Evolutionary conservation across 1,140 invertebrate species (phyloP).

Genomic region (Tyrophagus putrescentiae): DNA sequence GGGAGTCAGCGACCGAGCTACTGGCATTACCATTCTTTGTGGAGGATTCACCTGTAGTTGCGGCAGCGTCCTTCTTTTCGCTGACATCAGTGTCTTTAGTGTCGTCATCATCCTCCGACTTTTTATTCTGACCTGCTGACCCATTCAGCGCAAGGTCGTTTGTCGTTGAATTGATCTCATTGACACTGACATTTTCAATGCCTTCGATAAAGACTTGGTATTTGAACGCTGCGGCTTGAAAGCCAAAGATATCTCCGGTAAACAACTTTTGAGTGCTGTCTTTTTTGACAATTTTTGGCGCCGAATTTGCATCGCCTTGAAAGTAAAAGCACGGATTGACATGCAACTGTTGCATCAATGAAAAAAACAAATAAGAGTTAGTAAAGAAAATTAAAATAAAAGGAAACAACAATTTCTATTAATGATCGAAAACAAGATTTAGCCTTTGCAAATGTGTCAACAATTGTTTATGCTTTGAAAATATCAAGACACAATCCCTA

Average conservation of each 20-base stretch:
- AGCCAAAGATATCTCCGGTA: constrained; percentile 28
- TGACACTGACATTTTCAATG: background rate
- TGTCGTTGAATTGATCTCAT: background rate
- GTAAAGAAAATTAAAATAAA: background rate
- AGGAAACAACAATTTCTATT: background rate
- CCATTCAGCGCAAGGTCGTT: background rate
- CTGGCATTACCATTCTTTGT: background rate
- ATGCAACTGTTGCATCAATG: constrained; percentile 22
- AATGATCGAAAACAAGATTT: background rate
- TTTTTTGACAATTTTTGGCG: constrained; percentile 27
- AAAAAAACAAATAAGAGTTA: constrained; percentile 11
- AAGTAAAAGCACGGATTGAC: constrained; percentile 29
- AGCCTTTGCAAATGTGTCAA: background rate
- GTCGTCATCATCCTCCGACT: constrained; percentile 16
- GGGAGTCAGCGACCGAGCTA: background rate
- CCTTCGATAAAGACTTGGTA: constrained; percentile 25
- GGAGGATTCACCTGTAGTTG: background rate
- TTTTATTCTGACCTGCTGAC: background rate
- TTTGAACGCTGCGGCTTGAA: constrained; percentile 26
- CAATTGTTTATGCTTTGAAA: background rate
- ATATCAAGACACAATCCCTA: background rate
- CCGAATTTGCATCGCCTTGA: constrained; percentile 22
- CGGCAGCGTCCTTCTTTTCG: background rate
- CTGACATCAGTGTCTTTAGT: constrained; percentile 16
- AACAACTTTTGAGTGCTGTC: constrained; percentile 26